Base-by-base conservation (phyloP, 2,888 invertebrate species). In the Agrochola circellaris region DNA sequence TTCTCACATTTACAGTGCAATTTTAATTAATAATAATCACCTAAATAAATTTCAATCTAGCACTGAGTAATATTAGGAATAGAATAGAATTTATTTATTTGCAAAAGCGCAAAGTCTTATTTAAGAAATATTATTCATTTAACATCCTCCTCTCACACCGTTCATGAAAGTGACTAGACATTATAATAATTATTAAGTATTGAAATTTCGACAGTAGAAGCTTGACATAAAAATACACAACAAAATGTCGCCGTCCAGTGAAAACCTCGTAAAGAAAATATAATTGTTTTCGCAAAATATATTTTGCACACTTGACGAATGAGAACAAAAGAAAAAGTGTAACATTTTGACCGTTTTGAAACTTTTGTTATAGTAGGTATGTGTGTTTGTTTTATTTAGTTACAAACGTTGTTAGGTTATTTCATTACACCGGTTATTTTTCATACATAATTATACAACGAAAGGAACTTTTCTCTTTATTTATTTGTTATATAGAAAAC, bases 1-100 rank as follows among this genome's bases (percentile, higher is more conserved):
- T 60, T 56, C 48, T 70, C n/a, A 51, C 79, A 79, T 81, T 67
- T 83, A 78, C 58, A 83, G 79, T 72, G 62, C 34, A 54, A 6
- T n/a, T 60, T 65, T 15, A n/a, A 64, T 51, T 26, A 58, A 26
- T 80, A 48, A 48, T 11, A 45, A 45, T 80, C 58, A 64, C 6
- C 8, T 73, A 42, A 51, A 26, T 58, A 42, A 17, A 56, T 6
- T 42, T n/a, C 0, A 42, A 66, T 60, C 75, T 81, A 81, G 65
- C 58, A 74, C 30, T 13, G 13, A 77, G n/a, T 17, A 64, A n/a
- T 30, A 23, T 48, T 56, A 54, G 9, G 15, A 58, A 48, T 48
- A 71, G 8, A 56, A 81, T 15, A 56, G 2, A 45, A 54, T 17
- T 20, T 42, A 5, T 75, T 61, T 13, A 62, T 62, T 30, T 45